phyloP scores from a whole-genome alignment of 37 sponge, comb jelly and placozoan genomes.

The Crambe crambe region DNA sequence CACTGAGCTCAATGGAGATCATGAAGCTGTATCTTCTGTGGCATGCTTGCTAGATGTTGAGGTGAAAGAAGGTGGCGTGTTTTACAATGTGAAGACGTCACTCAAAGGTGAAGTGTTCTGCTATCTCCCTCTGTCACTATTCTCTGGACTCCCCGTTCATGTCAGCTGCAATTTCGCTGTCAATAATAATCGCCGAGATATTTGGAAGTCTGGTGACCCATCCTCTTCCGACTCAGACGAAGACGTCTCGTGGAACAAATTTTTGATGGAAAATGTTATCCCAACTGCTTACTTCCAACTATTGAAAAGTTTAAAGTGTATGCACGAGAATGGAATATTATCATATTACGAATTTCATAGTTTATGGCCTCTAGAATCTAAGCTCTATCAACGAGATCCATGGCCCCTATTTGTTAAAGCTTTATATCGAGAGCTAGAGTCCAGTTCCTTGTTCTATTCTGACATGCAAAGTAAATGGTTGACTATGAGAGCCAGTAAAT shows the following conservation, averaged over 20 bases:
- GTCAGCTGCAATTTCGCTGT: constrained; percentile 68
- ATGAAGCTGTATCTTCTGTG: neutral
- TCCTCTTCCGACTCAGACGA: neutral
- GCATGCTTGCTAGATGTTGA: neutral
- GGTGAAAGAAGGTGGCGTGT: no score
- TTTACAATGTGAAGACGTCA: no score
- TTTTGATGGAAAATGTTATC: constrained; percentile 35
- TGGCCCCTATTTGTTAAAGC: constrained; percentile 3
- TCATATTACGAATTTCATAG: constrained; percentile 19
- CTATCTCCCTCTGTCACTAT: constrained; percentile 28
- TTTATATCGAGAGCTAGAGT: neutral
- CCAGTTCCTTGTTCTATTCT: constrained; percentile 32
- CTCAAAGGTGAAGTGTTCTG: constrained; percentile 39
- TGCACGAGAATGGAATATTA: neutral
- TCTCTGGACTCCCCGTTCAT: constrained; percentile 70
- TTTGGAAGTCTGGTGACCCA: constrained; percentile 46
- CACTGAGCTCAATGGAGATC: no score
- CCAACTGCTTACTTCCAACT: constrained; percentile 41
- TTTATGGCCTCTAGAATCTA: constrained; percentile 24
- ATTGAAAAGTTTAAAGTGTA: constrained; percentile 15
- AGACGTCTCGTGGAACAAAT: constrained; percentile 40
- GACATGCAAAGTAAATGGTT: constrained; percentile 3
- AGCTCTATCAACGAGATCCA: constrained; percentile 17
- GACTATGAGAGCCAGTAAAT: neutral
- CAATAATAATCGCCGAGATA: constrained; percentile 51